Evolutionary conservation across 2,888 invertebrate species (phyloP).

Genomic region (Dermolepida albohirtum): DNA sequence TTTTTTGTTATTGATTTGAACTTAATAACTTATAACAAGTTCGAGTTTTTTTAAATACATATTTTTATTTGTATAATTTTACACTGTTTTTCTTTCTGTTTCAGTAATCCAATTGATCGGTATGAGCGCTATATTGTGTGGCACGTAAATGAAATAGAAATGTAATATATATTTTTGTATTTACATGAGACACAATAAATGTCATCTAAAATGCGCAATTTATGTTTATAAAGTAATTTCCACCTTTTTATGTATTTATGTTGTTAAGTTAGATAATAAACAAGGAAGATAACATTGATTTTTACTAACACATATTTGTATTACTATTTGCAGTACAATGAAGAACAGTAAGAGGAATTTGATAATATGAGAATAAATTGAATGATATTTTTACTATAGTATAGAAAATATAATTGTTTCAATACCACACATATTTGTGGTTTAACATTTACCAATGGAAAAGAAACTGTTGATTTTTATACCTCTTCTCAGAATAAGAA

Average conservation of each 20-base stretch:
- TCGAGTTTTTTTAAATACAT: neutral
- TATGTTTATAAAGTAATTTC: neutral
- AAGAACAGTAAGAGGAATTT: too few species aligned
- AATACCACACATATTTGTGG: too few species aligned
- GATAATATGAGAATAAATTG: too few species aligned
- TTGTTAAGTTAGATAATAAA: constrained; percentile 22
- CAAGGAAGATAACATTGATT: neutral
- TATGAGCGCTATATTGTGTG: constrained; percentile 40
- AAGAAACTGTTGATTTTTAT: too few species aligned
- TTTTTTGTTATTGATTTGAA: neutral
- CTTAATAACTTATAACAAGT: neutral
- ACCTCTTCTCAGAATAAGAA: too few species aligned
- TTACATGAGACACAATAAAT: constrained; percentile 35
- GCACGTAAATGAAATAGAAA: constrained; percentile 25
- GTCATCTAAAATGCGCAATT: constrained; percentile 6
- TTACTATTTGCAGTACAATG: too few species aligned
- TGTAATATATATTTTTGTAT: constrained; percentile 15
- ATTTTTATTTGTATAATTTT: neutral
- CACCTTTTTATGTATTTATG: constrained; percentile 4
- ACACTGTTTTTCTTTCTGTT: constrained; percentile 40
- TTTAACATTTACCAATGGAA: too few species aligned
- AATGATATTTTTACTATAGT: too few species aligned
- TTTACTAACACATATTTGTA: too few species aligned
- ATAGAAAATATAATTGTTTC: too few species aligned
- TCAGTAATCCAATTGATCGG: constrained; percentile 41